Conservation (phyloP, 2,797 vertebrate species). For the Euphonia xanthogaster region DNA sequence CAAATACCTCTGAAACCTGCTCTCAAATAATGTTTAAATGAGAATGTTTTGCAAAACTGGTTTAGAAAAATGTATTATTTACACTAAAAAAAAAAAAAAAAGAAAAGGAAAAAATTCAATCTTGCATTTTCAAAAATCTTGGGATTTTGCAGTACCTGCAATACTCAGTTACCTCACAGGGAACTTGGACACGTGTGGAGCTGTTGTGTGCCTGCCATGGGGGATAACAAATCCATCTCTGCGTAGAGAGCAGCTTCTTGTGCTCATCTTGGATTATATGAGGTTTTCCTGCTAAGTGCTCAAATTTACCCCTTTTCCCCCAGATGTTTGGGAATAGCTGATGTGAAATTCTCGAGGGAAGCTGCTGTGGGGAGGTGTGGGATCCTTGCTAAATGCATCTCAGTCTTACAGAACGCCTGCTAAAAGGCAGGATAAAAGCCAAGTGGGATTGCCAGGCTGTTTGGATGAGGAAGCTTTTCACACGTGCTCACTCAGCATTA, state of each 20-base stretch:
- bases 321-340: neutral
- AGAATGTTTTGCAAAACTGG: neutral
- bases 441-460: neutral
- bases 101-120: fast-evolving
- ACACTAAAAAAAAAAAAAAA: neutral
- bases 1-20: neutral
- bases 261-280: neutral
- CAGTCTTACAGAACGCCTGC: neutral
- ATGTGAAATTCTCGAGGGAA: neutral
- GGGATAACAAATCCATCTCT: neutral
- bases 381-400: neutral
- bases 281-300: neutral
- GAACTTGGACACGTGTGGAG: neutral
- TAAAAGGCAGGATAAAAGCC: neutral
- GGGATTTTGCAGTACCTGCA: neutral
- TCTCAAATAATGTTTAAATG: neutral
- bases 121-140: neutral
- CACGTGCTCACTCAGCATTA: neutral
- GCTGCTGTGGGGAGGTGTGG: neutral
- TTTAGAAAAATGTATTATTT: neutral
- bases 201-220: neutral
- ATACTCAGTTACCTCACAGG: neutral
- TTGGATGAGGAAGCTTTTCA: neutral
- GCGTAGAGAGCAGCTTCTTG: neutral
- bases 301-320: neutral